Percentiles rank a stretch among this genome's conserved stretches.
Conservation (phyloP, 2,888 invertebrate genomes). For the Cosmia trapezina region DNA sequence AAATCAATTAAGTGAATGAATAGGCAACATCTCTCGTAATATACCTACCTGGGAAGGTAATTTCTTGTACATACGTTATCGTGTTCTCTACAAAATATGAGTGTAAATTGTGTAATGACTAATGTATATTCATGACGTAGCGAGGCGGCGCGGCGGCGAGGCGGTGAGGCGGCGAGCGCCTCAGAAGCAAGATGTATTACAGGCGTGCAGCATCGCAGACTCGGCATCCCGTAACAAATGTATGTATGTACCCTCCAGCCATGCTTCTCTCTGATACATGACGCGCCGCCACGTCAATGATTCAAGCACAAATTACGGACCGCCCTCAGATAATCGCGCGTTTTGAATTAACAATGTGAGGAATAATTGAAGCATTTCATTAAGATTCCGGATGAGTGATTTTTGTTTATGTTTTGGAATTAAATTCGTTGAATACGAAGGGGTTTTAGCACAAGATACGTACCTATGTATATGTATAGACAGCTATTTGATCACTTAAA, state of each 20-base stretch:
- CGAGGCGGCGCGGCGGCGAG: slow-evolving; percentile 41
- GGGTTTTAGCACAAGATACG: slow-evolving; percentile 10
- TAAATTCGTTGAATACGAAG: slow-evolving; percentile 14
- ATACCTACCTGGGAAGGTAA: slow-evolving; percentile 41
- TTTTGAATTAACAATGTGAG: slow-evolving; percentile 57
- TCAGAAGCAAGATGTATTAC: slow-evolving; percentile 70
- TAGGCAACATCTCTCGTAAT: slow-evolving; percentile 39
- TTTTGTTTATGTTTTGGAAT: slow-evolving; percentile 55
- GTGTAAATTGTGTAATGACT: slow-evolving; percentile 73
- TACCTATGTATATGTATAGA: not conserved
- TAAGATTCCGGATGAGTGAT: slow-evolving; percentile 50
- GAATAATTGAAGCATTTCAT: slow-evolving; percentile 58
- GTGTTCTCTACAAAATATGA: slow-evolving; percentile 68
- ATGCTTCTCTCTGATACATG: slow-evolving; percentile 53
- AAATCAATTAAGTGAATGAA: slow-evolving; percentile 73
- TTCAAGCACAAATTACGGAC: slow-evolving; percentile 56
- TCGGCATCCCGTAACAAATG: slow-evolving; percentile 63
- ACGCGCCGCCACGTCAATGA: slow-evolving; percentile 55
- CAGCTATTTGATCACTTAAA: not conserved
- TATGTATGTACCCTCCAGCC: slow-evolving; percentile 52
- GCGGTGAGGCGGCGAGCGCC: slow-evolving; percentile 51
- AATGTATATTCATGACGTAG: slow-evolving; percentile 75
- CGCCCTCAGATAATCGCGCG: slow-evolving; percentile 47
- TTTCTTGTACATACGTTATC: slow-evolving; percentile 60
- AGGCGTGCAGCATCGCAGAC: slow-evolving; percentile 58